A percentile compares a stretch with the other conserved stretches of the same genome.
phyloP scores from a whole-genome alignment of 1,140 invertebrate species.

The Aphelenchoides besseyi region DNA sequence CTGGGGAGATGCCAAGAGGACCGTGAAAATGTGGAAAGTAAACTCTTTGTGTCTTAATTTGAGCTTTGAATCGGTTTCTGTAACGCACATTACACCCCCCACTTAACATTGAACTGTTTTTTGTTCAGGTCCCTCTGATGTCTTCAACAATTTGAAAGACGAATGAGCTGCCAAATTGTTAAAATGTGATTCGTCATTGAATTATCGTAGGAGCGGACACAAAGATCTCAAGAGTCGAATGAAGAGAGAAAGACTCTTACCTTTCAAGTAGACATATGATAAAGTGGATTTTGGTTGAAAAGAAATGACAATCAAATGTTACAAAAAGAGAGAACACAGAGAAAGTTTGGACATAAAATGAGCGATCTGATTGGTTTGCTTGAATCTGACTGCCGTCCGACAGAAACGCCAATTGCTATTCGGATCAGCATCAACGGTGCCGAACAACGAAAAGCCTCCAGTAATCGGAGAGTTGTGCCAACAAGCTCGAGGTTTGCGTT shows the following conservation, averaged over 20 bases:
- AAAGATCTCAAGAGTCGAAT: too few relatives aligned
- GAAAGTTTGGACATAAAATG: neutral
- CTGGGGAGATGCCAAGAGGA: too few relatives aligned
- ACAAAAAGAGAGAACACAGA: neutral
- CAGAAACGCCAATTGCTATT: neutral
- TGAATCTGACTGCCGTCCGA: neutral
- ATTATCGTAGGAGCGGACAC: conserved; percentile 5
- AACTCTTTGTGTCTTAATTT: too few relatives aligned
- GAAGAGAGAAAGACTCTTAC: neutral
- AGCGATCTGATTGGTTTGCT: neutral
- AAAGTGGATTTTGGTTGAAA: neutral
- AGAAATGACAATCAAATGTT: neutral
- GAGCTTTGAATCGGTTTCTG: too few relatives aligned
- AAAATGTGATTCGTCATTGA: neutral
- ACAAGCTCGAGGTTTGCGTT: neutral
- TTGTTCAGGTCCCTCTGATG: too few relatives aligned
- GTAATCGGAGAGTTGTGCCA: neutral
- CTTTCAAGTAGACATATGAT: neutral
- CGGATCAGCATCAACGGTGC: neutral
- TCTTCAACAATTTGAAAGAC: too few relatives aligned
- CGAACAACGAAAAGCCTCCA: too few relatives aligned
- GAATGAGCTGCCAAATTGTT: too few relatives aligned
- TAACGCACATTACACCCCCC: too few relatives aligned
- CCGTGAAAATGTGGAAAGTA: too few relatives aligned
- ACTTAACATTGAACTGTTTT: too few relatives aligned